Base-by-base conservation (phyloP, 2,113 vertebrate genomes). In the Myrmophylax atrothorax region DNA sequence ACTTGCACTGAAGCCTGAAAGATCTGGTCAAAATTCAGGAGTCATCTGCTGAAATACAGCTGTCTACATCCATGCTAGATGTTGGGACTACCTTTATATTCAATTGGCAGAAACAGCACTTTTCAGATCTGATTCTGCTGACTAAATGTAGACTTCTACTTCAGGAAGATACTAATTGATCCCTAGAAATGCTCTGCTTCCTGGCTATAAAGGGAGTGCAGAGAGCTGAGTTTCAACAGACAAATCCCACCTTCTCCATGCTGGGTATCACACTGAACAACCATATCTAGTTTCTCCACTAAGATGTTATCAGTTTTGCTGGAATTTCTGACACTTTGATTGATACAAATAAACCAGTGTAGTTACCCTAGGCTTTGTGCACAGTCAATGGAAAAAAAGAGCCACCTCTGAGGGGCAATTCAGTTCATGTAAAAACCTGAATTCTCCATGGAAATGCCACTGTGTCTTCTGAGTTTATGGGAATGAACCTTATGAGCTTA, bases 121-220 rank as follows among this genome's bases (percentile, higher is more conserved):
- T 87, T 91, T 84, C 75, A 89, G 89, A 78, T 78, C 68, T 77
- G 68, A 86, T 90, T 95, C 80, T 94, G 93, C 76, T 89, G 83
- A 93, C 84, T 89, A 81, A 92, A 87, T 8, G 77, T 84, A 90
- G 76, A 60, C 80, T 94, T 89, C 68, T 40, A 89, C 80, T 90
- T 72, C 87, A 90, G 73, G 75, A 96, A 95, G 72, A 83, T 58
- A 77, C 38, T 0, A 94, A 85, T 42, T 73, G 59, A 82, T 96
- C 83, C 76, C 80, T 46, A 84, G 91, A 96, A 94, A 63, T 24
- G 22, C 84, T 92, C 64, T 92, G 79, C 60, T 93, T 95, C 79
- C 92, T 93, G 72, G 59, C 49, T 64, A 56, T 14, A 75, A 81
- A 75, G 29, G 33, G 68, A 92, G 11, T 35, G 24, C 56, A 78